Evolutionary conservation across 1,140 invertebrate genomes (phyloP).

Genomic region (Bactericera cockerelli): DNA sequence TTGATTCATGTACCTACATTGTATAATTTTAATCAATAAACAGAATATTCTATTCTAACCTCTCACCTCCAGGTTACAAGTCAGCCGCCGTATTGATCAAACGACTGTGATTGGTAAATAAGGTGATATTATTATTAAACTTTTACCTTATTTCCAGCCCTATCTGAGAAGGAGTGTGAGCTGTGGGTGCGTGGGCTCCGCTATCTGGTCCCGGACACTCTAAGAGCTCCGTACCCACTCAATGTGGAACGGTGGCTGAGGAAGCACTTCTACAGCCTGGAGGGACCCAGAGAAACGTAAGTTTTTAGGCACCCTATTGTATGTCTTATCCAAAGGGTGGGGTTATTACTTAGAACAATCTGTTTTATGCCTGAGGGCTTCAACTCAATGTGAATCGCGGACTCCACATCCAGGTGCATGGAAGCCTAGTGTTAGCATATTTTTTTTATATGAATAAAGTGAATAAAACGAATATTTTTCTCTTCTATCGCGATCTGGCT

Average conservation of each 20-base stretch:
- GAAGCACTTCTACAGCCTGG: constrained; percentile 85
- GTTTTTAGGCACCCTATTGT: constrained; percentile 23
- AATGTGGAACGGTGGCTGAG: constrained; percentile 83
- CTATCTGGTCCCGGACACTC: constrained; percentile 65
- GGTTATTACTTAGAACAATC: too few species aligned
- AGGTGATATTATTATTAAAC: too few species aligned
- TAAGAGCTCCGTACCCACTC: constrained; percentile 61
- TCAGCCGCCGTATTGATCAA: too few species aligned
- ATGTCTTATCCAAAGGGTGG: too few species aligned
- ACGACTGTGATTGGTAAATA: too few species aligned
- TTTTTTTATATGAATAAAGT: too few species aligned
- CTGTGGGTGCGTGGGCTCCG: constrained; percentile 68
- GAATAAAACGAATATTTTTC: too few species aligned
- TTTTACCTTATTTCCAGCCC: constrained; percentile 47
- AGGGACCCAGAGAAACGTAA: constrained; percentile 59
- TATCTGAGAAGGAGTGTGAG: constrained; percentile 74
- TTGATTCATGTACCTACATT: too few species aligned
- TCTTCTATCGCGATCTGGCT: too few species aligned
- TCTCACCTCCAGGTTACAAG: too few species aligned
- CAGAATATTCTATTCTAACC: constrained; percentile 13
- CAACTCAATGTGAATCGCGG: not conserved
- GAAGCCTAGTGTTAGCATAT: too few species aligned
- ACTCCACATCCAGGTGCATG: too few species aligned
- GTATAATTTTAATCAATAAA: constrained; percentile 18
- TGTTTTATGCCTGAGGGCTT: constrained; percentile 13